Conservation (phyloP, 2,113 vertebrate genomes). For the Perccottus glenii region DNA sequence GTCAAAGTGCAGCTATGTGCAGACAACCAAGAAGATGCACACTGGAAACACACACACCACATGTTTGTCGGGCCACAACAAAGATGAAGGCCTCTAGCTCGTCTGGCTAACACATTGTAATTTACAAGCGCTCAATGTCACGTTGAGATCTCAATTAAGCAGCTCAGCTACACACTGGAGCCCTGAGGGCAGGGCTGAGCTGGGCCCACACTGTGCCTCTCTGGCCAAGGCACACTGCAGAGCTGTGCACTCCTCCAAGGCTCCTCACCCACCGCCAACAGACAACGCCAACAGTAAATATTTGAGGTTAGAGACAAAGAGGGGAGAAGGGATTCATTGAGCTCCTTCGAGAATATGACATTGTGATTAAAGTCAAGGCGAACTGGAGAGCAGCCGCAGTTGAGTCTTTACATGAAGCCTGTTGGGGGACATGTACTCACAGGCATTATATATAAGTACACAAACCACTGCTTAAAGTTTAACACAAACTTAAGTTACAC, state of each 20-base stretch:
- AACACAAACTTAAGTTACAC: background rate
- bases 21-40: constrained; percentile 19
- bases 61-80: constrained; percentile 56
- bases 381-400: constrained; percentile 25
- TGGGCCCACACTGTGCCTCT: constrained; percentile 52
- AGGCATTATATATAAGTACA: constrained; percentile 17
- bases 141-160: constrained; percentile 81
- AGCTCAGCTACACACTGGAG: constrained; percentile 55
- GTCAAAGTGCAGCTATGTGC: constrained; percentile 1
- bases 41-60: constrained; percentile 31
- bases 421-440: constrained; percentile 18
- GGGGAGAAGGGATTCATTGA: constrained; percentile 73
- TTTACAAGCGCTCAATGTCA: constrained; percentile 80
- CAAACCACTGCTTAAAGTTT: constrained; percentile 8
- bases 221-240: constrained; percentile 63
- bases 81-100: constrained; percentile 59
- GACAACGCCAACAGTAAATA: constrained; percentile 79
- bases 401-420: constrained; percentile 33
- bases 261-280: constrained; percentile 54
- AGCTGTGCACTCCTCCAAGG: constrained; percentile 42
- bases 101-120: constrained; percentile 79
- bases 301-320: constrained; percentile 80
- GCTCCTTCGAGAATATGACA: constrained; percentile 75
- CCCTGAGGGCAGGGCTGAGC: constrained; percentile 59
- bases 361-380: constrained; percentile 70